phyloP scores from a whole-genome alignment of 1,140 invertebrate species.

The Micrasema minimum region DNA sequence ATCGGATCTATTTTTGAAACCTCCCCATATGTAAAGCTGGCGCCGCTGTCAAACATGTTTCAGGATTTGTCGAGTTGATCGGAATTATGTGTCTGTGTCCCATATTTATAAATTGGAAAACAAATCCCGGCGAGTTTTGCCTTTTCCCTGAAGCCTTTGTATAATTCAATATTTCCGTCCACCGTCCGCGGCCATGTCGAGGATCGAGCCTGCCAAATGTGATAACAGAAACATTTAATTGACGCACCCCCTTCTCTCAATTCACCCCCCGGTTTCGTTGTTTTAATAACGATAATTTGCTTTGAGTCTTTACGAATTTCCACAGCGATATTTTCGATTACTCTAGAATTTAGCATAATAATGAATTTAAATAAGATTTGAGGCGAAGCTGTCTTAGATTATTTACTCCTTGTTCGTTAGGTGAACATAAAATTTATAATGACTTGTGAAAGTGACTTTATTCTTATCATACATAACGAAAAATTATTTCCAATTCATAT shows the following conservation, averaged over 20 bases:
- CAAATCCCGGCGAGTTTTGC: constrained; percentile 37
- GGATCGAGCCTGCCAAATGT: constrained; percentile 51
- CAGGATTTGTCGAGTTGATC: constrained; percentile 3
- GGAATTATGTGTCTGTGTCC: constrained; percentile 18
- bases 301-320: no score
- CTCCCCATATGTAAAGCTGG: no score
- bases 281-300: constrained; percentile 52
- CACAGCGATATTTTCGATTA: no score
- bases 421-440: no score
- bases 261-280: constrained; percentile 51
- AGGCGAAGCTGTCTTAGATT: no score
- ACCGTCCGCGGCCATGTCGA: constrained; percentile 23
- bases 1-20: not conserved
- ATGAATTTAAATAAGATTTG: not conserved
- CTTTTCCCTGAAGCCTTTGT: constrained; percentile 47
- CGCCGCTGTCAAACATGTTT: constrained; percentile 3
- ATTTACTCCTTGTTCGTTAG: no score
- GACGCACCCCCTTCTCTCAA: constrained; percentile 40
- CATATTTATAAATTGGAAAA: constrained; percentile 42
- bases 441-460: no score
- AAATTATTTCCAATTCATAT: no score
- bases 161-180: constrained; percentile 48
- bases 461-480: no score
- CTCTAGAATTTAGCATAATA: not conserved
- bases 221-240: constrained; percentile 53